Conservation (phyloP, 2,113 vertebrate genomes). For the Pachypanchax playfairii region DNA sequence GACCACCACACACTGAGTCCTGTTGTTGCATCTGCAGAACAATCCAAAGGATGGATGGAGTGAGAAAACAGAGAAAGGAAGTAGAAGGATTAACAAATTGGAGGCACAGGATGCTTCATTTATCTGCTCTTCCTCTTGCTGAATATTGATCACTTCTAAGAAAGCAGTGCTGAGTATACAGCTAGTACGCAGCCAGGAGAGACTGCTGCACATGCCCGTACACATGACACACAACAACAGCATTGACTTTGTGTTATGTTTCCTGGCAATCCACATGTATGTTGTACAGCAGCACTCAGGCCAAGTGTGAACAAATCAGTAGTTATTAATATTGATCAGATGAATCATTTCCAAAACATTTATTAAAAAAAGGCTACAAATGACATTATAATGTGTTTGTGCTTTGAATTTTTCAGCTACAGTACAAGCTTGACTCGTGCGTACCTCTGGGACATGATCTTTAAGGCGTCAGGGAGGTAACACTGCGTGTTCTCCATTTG, state of each 20-base stretch:
- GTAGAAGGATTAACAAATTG: conserved; percentile 61
- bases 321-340: conserved; percentile 36
- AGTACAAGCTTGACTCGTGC: conserved; percentile 10
- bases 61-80: conserved; percentile 43
- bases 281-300: conserved; percentile 5
- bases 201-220: conserved; percentile 37
- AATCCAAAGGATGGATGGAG: conserved; percentile 18
- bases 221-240: conserved; percentile 40
- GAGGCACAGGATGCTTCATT: conserved; percentile 61
- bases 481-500: conserved; percentile 96
- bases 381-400: not conserved
- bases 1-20: conserved; percentile 92
- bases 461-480: conserved; percentile 90
- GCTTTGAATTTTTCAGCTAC: not conserved
- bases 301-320: not conserved
- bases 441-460: conserved; percentile 95
- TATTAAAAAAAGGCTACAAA: conserved; percentile 12
- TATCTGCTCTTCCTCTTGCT: conserved; percentile 49
- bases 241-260: conserved; percentile 35
- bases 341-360: conserved; percentile 24
- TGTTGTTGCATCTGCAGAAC: conserved; percentile 88
- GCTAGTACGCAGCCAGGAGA: conserved; percentile 62
- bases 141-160: conserved; percentile 79
- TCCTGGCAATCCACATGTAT: conserved; percentile 30
- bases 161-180: conserved; percentile 76